Conservation (phyloP, 2,797 vertebrate genomes). For the Spea hammondii region DNA sequence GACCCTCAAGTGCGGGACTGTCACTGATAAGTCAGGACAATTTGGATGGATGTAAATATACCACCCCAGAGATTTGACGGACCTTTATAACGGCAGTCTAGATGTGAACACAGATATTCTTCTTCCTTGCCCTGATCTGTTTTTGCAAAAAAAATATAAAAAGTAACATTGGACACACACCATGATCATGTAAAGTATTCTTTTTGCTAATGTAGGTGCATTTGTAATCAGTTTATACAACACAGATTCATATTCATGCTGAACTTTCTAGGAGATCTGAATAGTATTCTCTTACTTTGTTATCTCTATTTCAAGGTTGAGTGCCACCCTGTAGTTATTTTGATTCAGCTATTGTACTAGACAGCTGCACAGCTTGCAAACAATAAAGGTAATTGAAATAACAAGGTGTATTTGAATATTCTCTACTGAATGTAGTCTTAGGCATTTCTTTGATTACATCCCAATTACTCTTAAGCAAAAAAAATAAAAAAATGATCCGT, state of each 20-base stretch:
- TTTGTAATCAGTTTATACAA: no score
- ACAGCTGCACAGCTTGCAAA: conserved; percentile 27
- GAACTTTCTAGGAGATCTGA: conserved; percentile 4
- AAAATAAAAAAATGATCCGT: conserved; percentile 1
- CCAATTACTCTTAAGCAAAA: conserved; percentile 33
- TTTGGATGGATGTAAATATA: no score
- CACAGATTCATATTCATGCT: neutral
- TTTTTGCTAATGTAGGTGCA: no score
- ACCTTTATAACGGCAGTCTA: no score
- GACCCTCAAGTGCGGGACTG: no score
- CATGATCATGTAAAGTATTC: no score
- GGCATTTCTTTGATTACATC: conserved; percentile 33
- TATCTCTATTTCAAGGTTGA: conserved; percentile 19
- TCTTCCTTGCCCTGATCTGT: no score
- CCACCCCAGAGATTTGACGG: no score
- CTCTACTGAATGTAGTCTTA: conserved; percentile 7
- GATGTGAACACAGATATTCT: no score
- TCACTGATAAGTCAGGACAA: no score
- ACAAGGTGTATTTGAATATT: conserved; percentile 36
- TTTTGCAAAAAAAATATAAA: no score
- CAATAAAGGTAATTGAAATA: conserved; percentile 43
- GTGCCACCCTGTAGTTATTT: conserved; percentile 17
- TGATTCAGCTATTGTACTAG: conserved; percentile 4
- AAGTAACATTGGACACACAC: no score
- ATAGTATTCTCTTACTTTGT: conserved; percentile 2